Conservation (phyloP, 2,797 vertebrate genomes). For the Gadopsis marmoratus region DNA sequence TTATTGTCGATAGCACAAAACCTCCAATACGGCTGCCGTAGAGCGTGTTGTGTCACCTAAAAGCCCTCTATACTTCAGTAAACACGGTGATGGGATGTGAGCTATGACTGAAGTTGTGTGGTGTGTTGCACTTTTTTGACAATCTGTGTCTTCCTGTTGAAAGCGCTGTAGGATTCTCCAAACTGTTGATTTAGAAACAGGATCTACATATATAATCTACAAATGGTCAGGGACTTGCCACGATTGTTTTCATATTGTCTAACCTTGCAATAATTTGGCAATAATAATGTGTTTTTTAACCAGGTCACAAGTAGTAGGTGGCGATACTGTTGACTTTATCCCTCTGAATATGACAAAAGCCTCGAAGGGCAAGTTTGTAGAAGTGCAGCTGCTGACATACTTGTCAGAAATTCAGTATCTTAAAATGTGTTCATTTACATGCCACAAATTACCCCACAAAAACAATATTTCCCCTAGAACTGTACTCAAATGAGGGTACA, state of each 20-base stretch:
- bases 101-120: slow-evolving; percentile 27
- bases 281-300: slow-evolving; percentile 18
- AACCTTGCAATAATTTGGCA: slow-evolving; percentile 34
- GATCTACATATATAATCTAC: neutral
- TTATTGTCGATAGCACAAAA: neutral
- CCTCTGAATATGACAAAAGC: neutral
- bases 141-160: slow-evolving; percentile 80
- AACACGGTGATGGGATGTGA: slow-evolving; percentile 7
- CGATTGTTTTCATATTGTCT: slow-evolving; percentile 11
- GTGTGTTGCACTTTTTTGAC: slow-evolving; percentile 75
- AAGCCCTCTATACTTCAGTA: slow-evolving; percentile 18
- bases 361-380: neutral
- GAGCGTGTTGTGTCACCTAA: slow-evolving; percentile 19
- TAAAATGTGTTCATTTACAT: neutral
- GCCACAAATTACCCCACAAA: neutral
- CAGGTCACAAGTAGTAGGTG: neutral
- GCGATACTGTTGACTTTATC: neutral
- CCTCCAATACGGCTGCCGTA: neutral
- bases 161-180: slow-evolving; percentile 44
- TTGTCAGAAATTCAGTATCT: neutral
- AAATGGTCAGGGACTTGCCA: slow-evolving; percentile 5
- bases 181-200: slow-evolving; percentile 7
- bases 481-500: neutral
- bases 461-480: neutral
- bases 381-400: neutral